Evolutionary conservation across 1,140 invertebrate genomes (phyloP), one percentile per base, ranked within the genome.

Genomic region (Colletes gigas): DNA sequence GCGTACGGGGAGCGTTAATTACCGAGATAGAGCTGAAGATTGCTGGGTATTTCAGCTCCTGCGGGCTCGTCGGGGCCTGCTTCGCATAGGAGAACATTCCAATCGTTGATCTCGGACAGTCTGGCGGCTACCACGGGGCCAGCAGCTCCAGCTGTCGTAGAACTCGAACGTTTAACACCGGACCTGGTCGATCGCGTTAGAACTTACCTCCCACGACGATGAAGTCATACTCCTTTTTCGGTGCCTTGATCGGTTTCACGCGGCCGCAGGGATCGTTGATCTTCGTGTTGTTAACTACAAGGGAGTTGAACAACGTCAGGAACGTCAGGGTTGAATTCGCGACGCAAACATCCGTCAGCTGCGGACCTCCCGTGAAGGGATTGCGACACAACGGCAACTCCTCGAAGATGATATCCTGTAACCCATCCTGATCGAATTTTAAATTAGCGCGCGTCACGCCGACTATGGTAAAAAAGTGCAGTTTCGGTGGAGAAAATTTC

Each of bases 161-260:
- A 30, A 30, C 30, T 30, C 30, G 2, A 30, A 30, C 30, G 30
- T 30, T 30, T 30, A 30, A 30, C 30, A 30, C 30, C 2, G 30
- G 30, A 30, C 30, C 15, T 17, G 4, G 17, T 57, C 8, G 5
- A 17, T 21, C 7, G 15, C 39, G 3, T 47, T 47, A 6, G 44
- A n/a, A 93, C 95, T 95, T 95, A 72, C 94, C 97, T 7, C 98
- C 98, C 65, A 98, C 95, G 17, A 97, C 95, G 81, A 97, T 96
- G 92, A 97, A 97, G 92, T 97, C 96, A 89, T 97, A 97, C 75
- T 79, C 85, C 3, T 7, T 0, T 14, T 83, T 82, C 0, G 92
- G 92, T 0, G 7, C 66, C 0, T 63, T 14, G 52, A 83, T 62
- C 0, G 92, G 90, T 0, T 7, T 73, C 0, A 94, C 83, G 39